Percentiles rank a stretch among this genome's conserved stretches.
These are phyloP conservation scores for Pampus argenteus DNA, from an alignment of 2,797 vertebrate genomes.

Conservation along the genomic window DNA sequence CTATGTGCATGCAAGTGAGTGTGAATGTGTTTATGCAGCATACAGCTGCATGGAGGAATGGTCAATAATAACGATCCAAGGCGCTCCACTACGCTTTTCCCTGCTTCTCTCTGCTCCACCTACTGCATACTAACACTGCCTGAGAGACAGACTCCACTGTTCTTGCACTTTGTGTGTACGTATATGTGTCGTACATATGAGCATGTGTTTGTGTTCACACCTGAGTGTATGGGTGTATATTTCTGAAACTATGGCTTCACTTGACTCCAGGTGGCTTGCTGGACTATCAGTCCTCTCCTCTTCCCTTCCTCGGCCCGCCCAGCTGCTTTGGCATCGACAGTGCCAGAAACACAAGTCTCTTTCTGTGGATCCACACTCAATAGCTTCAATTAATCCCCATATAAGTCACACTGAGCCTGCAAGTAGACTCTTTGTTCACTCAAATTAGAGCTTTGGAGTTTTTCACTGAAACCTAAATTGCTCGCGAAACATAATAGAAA, in stretches of 20 bases:
- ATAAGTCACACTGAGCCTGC: conserved; percentile 61
- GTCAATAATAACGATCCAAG: conserved; percentile 84
- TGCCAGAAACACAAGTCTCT: conserved; percentile 71
- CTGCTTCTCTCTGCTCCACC: conserved; percentile 68
- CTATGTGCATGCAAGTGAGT: conserved; percentile 34
- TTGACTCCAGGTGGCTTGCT: conserved; percentile 67
- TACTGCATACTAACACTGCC: conserved; percentile 75
- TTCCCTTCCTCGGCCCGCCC: conserved; percentile 58
- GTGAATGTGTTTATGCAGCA: conserved; percentile 67
- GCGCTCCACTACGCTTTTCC: conserved; percentile 67
- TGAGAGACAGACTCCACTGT: conserved; percentile 68
- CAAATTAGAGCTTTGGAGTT: conserved; percentile 40
- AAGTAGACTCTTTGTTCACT: conserved; percentile 66
- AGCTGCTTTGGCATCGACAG: conserved; percentile 77
- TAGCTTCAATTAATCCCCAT: conserved; percentile 73
- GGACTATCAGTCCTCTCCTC: conserved; percentile 48
- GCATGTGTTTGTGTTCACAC: conserved; percentile 52
- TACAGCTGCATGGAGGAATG: conserved; percentile 63
- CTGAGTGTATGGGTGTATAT: conserved; percentile 59
- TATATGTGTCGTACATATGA: conserved; percentile 32
- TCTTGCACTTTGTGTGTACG: conserved; percentile 25
- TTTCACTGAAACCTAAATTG: conserved; percentile 40
- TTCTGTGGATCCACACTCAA: conserved; percentile 72
- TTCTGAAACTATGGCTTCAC: conserved; percentile 62
- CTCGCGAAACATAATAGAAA: conserved; percentile 39